Evolutionary conservation across 1,140 invertebrate species (phyloP).

Genomic region (Sweltsa coloradensis): DNA sequence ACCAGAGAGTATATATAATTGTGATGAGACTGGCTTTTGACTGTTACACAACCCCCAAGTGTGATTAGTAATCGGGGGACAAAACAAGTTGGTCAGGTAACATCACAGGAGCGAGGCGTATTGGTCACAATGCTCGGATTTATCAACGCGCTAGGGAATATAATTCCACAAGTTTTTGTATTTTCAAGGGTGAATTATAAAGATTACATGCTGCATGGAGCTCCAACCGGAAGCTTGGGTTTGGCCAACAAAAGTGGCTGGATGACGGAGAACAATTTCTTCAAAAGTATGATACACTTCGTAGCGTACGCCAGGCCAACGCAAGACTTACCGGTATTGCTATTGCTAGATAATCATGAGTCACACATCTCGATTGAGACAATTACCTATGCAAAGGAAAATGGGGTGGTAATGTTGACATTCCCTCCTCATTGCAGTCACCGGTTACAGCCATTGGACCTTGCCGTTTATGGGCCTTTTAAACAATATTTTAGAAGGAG

Average conservation of each 20-base stretch:
- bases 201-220: constrained; percentile 15
- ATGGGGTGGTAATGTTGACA: constrained; percentile 24
- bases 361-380: too few species aligned
- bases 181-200: constrained; percentile 21
- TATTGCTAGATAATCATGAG: constrained; percentile 29
- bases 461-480: constrained; percentile 24
- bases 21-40: too few species aligned
- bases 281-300: constrained; percentile 24
- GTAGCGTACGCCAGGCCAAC: constrained; percentile 17
- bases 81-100: constrained; percentile 21
- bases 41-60: too few species aligned
- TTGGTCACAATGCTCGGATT: constrained; percentile 17
- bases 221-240: constrained; percentile 21
- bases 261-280: constrained; percentile 3
- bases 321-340: constrained; percentile 13
- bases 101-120: constrained; percentile 19
- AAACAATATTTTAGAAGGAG: constrained; percentile 25
- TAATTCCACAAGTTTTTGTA: constrained; percentile 22
- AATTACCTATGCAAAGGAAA: constrained; percentile 19
- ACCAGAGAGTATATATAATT: too few species aligned
- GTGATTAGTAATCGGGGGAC: too few species aligned
- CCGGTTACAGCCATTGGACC: constrained; percentile 30
- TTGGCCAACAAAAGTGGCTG: constrained; percentile 6
- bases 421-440: constrained; percentile 23
- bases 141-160: constrained; percentile 19